Base-by-base conservation (phyloP, 2,113 vertebrate species). In the Callipepla squamata region DNA sequence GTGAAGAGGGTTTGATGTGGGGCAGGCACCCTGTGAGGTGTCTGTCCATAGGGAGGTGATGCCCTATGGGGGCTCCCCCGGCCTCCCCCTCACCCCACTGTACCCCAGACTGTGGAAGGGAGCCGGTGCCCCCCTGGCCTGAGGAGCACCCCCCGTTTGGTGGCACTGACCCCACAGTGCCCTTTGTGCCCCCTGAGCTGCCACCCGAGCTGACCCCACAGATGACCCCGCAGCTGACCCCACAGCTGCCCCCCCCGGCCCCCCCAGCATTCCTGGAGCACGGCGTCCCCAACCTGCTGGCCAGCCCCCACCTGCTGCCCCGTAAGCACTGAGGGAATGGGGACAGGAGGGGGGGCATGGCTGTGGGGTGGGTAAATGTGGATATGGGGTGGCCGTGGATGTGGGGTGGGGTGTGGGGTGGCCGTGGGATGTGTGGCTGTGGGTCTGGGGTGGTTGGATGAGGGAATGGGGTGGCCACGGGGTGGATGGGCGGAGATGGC, bases 241-340 rank as follows among this genome's bases (percentile, higher is more conserved):
- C 50, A 14, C 50, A 51, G 25, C 25, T 51, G 4, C 28, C 45
- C 12, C 32, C 18, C 12, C 57, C 57, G 7, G 57, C 19, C 5
- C 11, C 57, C 32, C 57, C n/a, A 66, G 21, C 63, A 50, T 86
- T 95, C 6, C 38, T 79, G 11, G 97, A 98, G 66, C 93, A 98
- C 23, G 96, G 97, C 89, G 96, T 98, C 80, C 98, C 98, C 0
- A 98, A 98, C 94, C 97, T 99, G 89, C 98, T 99, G 22, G 98
- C 97, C 97, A 99, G 98, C 92, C 98, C 98, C 13, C 98, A 98
- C 89, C 98, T 98, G 98, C 87, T 99, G 91, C 99, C 99, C 32
- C 3, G 99, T 99, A 97, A 98, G 99, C 73, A 73, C 14, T 8
- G 28, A 36, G 34, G 34, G 34, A 17, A 20, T 25, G 3, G 17